A percentile compares a stretch with the other conserved stretches of the same genome.
These are phyloP conservation scores for Hippopotamyrus pictus DNA, from an alignment of 2,797 vertebrate species.

Conservation along the genomic window DNA sequence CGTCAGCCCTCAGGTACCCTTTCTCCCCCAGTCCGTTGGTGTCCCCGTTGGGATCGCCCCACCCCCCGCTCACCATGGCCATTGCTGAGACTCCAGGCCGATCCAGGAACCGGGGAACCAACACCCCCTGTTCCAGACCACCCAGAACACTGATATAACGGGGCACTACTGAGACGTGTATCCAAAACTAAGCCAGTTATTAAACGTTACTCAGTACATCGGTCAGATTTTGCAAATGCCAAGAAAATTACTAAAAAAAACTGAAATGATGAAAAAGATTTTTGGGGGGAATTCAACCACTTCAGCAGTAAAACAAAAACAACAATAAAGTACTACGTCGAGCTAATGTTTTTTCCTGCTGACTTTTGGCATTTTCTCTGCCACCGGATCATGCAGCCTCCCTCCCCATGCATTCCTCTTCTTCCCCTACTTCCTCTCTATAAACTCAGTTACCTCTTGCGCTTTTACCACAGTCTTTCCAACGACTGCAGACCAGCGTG, in stretches of 20 bases:
- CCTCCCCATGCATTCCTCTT: background rate
- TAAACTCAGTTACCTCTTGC: background rate
- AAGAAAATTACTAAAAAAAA: background rate
- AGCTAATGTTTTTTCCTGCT: slow-evolving; percentile 14
- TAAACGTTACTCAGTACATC: background rate
- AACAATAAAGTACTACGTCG: background rate
- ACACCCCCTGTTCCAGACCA: slow-evolving; percentile 1
- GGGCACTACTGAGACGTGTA: background rate
- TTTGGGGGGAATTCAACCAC: background rate
- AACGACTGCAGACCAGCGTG: slow-evolving; percentile 23
- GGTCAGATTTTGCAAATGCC: background rate
- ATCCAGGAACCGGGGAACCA: slow-evolving; percentile 40
- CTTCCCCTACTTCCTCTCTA: slow-evolving; percentile 5
- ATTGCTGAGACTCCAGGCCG: slow-evolving; percentile 67
- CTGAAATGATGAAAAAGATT: background rate
- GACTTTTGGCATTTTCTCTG: background rate
- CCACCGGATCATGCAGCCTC: background rate
- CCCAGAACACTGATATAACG: background rate
- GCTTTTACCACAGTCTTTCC: slow-evolving; percentile 15
- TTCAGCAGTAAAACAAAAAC: slow-evolving; percentile 31
- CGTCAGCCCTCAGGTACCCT: slow-evolving; percentile 73
- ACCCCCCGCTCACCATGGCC: slow-evolving; percentile 91
- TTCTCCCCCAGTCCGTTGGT: slow-evolving; percentile 78
- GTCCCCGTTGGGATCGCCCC: slow-evolving; percentile 84
- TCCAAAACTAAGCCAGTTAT: background rate